Conservation (phyloP, 2,888 invertebrate species). For the Drosophila cyrtoloma region DNA sequence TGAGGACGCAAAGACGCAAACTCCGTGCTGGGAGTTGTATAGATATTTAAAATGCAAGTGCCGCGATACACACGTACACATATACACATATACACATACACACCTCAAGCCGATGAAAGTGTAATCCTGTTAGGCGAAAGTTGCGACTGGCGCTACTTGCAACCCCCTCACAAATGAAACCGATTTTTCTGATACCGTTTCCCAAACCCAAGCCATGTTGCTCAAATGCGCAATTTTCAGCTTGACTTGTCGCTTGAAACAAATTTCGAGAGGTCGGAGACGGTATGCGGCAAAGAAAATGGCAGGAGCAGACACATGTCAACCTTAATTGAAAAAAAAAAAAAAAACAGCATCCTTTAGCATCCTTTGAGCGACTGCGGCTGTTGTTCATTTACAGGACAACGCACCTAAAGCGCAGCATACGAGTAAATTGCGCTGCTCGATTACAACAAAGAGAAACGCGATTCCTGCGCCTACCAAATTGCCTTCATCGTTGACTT, state of each 20-base stretch:
- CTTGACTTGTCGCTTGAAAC: constrained; percentile 75
- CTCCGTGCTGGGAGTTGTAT: constrained; percentile 23
- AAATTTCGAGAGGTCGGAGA: constrained; percentile 48
- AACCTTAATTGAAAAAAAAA: constrained; percentile 71
- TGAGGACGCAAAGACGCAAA: constrained; percentile 5
- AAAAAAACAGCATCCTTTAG: constrained; percentile 51
- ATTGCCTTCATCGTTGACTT: constrained; percentile 65
- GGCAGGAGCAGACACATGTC: constrained; percentile 62
- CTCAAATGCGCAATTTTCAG: constrained; percentile 79
- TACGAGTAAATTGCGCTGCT: constrained; percentile 67
- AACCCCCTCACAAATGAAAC: constrained; percentile 25
- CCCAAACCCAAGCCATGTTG: constrained; percentile 25
- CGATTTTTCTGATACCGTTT: constrained; percentile 30
- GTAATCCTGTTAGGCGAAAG: constrained; percentile 55
- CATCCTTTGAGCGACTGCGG: constrained; percentile 43
- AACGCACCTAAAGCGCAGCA: constrained; percentile 64
- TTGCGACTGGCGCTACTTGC: constrained; percentile 31
- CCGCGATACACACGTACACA: constrained; percentile 9
- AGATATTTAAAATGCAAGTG: constrained; percentile 42
- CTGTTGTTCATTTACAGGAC: constrained; percentile 76
- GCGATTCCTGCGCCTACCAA: constrained; percentile 19
- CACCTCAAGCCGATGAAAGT: constrained; percentile 30
- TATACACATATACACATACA: background rate
- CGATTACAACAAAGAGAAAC: constrained; percentile 60
- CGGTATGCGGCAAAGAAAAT: background rate